A percentile compares a stretch with the other conserved stretches of the same genome.
These are phyloP conservation scores for Aphidius colemani DNA, from an alignment of 2,888 invertebrate species.

Conservation along the genomic window DNA sequence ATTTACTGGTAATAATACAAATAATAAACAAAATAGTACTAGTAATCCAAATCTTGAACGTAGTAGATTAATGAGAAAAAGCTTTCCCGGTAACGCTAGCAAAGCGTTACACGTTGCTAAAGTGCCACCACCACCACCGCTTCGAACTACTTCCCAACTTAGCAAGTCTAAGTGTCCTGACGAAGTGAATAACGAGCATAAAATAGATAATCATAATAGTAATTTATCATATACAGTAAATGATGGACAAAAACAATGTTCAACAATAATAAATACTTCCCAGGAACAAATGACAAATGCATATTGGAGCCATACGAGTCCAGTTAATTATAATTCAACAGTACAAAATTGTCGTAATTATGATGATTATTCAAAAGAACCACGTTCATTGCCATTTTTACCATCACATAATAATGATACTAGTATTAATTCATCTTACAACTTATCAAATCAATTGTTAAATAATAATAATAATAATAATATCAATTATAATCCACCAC, in stretches of 20 bases:
- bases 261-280: constrained; percentile 38
- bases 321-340: constrained; percentile 37
- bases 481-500: constrained; percentile 82
- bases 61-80: constrained; percentile 86
- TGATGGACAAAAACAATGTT: constrained; percentile 59
- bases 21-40: constrained; percentile 54
- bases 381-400: constrained; percentile 68
- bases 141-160: constrained; percentile 85
- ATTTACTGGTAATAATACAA: constrained; percentile 62
- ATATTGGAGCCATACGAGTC: constrained; percentile 52
- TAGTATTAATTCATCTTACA: constrained; percentile 25
- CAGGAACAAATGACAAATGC: constrained; percentile 58
- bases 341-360: constrained; percentile 43
- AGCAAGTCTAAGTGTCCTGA: constrained; percentile 69
- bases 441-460: constrained; percentile 38
- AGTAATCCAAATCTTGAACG: constrained; percentile 84
- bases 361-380: constrained; percentile 60
- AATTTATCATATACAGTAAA: constrained; percentile 38
- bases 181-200: constrained; percentile 63
- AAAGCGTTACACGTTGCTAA: constrained; percentile 82
- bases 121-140: constrained; percentile 83
- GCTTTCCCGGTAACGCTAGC: constrained; percentile 83
- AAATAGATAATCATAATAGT: constrained; percentile 41
- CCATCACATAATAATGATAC: constrained; percentile 62
- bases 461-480: constrained; percentile 57